Percentiles rank a stretch among this genome's conserved stretches.
These are phyloP conservation scores for Cerastis leucographa DNA, from an alignment of 2,888 invertebrate species.

Conservation along the genomic window DNA sequence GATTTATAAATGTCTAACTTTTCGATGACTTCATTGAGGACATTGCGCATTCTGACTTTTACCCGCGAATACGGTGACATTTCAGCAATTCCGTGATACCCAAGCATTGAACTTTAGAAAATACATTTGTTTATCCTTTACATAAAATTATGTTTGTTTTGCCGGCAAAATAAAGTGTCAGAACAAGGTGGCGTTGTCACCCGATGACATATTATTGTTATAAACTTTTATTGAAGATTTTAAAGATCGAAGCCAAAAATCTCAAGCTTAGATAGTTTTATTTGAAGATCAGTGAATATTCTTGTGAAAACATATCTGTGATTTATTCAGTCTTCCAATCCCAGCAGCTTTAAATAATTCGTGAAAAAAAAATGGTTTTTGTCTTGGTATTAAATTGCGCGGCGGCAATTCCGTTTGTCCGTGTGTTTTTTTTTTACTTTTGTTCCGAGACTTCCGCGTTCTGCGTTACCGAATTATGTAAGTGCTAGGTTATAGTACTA, in stretches of 20 bases:
- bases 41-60: not conserved
- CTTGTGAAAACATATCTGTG: constrained; percentile 15
- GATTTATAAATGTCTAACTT: not conserved
- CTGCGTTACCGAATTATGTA: not conserved
- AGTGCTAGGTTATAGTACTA: not conserved
- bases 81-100: not conserved
- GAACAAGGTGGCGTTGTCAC: not conserved
- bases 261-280: constrained; percentile 22
- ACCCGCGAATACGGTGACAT: not conserved
- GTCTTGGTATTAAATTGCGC: constrained; percentile 18
- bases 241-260: constrained; percentile 23
- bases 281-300: constrained; percentile 40
- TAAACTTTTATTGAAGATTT: constrained; percentile 21
- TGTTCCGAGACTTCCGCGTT: not conserved
- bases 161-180: not conserved
- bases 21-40: not conserved
- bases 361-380: constrained; percentile 2
- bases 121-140: constrained; percentile 9
- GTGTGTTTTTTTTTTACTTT: not conserved
- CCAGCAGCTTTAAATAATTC: constrained; percentile 1
- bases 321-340: constrained; percentile 22
- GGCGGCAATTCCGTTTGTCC: not conserved
- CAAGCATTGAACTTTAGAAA: constrained; percentile 24
- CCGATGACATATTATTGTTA: constrained; percentile 30
- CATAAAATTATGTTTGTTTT: constrained; percentile 2